Evolutionary conservation across 2,113 vertebrate species (phyloP).

Genomic region (Rhynchomys soricoides): DNA sequence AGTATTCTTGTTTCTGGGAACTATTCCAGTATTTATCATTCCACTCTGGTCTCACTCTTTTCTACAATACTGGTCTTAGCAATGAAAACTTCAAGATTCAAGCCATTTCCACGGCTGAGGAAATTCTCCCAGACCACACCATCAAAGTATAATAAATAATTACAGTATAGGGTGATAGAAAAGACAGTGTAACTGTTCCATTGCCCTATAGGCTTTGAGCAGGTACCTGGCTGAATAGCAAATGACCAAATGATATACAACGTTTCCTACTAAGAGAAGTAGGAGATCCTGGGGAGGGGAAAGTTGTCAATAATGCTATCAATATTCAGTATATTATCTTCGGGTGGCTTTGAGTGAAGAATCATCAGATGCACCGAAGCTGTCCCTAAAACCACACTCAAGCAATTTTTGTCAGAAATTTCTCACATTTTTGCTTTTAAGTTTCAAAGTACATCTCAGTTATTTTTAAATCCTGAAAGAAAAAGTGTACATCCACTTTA

Average conservation of each 20-base stretch:
- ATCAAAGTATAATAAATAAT: background rate
- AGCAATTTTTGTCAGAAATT: background rate
- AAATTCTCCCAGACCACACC: background rate
- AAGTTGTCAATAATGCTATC: background rate
- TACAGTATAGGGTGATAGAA: accelerated
- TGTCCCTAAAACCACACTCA: background rate
- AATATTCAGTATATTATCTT: background rate
- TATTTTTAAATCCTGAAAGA: conserved; percentile 38
- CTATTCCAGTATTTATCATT: background rate
- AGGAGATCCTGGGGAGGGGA: background rate
- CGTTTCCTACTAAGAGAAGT: background rate
- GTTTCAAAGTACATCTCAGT: background rate
- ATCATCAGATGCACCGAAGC: background rate
- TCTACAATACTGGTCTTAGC: background rate
- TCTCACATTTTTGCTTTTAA: conserved; percentile 9
- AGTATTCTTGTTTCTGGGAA: background rate
- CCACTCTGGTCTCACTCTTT: background rate
- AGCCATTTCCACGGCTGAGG: background rate
- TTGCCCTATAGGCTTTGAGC: background rate
- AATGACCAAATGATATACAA: background rate
- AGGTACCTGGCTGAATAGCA: background rate
- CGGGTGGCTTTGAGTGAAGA: background rate
- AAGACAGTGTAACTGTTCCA: background rate
- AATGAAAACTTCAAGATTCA: background rate
- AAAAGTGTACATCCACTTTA: conserved; percentile 32